Conservation (phyloP, 1,140 invertebrate species). For the Eupeodes corollae region DNA sequence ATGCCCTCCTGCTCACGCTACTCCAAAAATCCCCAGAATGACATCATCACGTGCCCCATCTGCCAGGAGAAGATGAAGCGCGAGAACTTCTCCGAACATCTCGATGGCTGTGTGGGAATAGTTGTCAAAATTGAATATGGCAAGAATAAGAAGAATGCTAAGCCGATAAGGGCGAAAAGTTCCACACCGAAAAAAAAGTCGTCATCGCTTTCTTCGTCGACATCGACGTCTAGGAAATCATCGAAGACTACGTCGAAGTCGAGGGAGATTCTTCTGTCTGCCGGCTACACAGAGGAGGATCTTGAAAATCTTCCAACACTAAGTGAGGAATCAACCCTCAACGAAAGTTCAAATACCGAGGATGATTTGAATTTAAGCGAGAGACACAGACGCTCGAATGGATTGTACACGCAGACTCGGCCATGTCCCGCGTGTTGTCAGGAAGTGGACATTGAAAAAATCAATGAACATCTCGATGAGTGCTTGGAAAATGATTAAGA, state of each 20-base stretch:
- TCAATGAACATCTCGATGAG: constrained; percentile 50
- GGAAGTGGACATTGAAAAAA: constrained; percentile 36
- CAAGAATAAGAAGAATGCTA: constrained; percentile 3
- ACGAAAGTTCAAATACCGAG: constrained; percentile 8
- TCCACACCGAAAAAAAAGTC: background rate
- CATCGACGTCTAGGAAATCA: background rate
- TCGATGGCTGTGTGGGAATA: constrained; percentile 29
- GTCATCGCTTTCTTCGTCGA: background rate
- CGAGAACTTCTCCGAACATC: constrained; percentile 18
- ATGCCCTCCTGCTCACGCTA: constrained; percentile 11
- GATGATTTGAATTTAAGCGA: constrained; percentile 13
- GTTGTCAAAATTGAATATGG: constrained; percentile 11
- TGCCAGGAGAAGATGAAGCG: constrained; percentile 29
- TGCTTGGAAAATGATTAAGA: background rate
- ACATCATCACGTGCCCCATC: constrained; percentile 36
- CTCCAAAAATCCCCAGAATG: constrained; percentile 11
- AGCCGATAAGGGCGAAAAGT: background rate
- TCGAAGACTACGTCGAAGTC: constrained; percentile 3
- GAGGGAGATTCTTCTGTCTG: constrained; percentile 9
- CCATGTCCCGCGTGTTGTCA: constrained; percentile 52
- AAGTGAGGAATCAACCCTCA: constrained; percentile 11
- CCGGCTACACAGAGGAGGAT: constrained; percentile 17
- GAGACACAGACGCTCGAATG: constrained; percentile 14
- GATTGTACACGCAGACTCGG: constrained; percentile 14
- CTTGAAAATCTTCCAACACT: constrained; percentile 6